A percentile compares a stretch with the other conserved stretches of the same genome.
These are phyloP conservation scores for Andricus curvator DNA, from an alignment of 2,888 invertebrate genomes.

Conservation along the genomic window DNA sequence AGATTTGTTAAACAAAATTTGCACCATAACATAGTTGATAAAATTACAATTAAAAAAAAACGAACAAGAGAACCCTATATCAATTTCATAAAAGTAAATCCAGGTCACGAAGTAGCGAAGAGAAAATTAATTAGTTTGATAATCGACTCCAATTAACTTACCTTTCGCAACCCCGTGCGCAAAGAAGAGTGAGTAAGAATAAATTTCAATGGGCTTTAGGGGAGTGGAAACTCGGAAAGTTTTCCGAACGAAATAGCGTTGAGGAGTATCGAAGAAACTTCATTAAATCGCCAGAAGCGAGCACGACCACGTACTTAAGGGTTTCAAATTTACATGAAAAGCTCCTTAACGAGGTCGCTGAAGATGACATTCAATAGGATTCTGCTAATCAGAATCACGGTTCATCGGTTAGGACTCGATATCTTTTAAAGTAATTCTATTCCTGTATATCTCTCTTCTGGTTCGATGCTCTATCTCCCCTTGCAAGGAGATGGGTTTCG, in stretches of 20 bases:
- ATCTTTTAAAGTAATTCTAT: slow-evolving; percentile 39
- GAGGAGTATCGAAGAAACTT: neutral
- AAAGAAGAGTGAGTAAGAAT: neutral
- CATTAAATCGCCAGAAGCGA: slow-evolving; percentile 6
- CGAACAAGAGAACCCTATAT: neutral
- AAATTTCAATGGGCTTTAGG: neutral
- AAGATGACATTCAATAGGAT: slow-evolving; percentile 41
- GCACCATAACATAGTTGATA: neutral
- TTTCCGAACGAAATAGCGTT: neutral
- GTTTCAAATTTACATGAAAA: slow-evolving; percentile 6
- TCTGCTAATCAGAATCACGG: slow-evolving; percentile 51
- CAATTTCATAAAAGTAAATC: neutral
- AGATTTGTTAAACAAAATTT: neutral
- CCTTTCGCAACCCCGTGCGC: neutral
- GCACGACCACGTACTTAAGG: neutral
- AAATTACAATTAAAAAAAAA: neutral
- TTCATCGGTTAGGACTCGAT: slow-evolving; percentile 48
- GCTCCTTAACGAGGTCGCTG: neutral
- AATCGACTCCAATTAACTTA: neutral
- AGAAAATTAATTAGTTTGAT: neutral
- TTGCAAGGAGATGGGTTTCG: slow-evolving; percentile 46
- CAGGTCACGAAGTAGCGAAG: neutral
- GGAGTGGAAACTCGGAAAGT: neutral
- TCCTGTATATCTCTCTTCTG: slow-evolving; percentile 55
- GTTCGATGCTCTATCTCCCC: slow-evolving; percentile 53